Conservation (phyloP, 2,113 vertebrate species). For the Lampris megalopsis region DNA sequence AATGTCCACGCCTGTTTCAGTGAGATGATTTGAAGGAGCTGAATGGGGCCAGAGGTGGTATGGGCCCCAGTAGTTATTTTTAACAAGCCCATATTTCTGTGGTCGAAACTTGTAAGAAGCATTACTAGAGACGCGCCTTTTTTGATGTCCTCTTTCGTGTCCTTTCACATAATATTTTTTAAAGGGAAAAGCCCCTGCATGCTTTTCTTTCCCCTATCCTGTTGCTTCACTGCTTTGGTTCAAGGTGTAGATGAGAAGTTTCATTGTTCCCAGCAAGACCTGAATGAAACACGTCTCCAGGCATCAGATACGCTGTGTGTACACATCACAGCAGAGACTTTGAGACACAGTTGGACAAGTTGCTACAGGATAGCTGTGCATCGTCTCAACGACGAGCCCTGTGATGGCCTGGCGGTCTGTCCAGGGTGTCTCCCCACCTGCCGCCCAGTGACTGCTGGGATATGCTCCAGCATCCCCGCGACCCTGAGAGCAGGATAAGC, state of each 20-base stretch:
- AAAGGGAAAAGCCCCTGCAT: conserved; percentile 13
- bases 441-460: no score
- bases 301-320: conserved; percentile 39
- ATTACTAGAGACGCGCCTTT: conserved; percentile 34
- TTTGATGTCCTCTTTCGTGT: conserved; percentile 31
- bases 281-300: conserved; percentile 41
- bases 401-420: no score
- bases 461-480: no score
- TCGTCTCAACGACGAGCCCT: no score
- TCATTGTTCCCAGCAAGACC: conserved; percentile 30
- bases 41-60: conserved; percentile 30
- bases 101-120: conserved; percentile 39
- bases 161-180: conserved; percentile 12
- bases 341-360: conserved; percentile 41
- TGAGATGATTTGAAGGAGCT: conserved; percentile 53
- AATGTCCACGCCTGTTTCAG: conserved; percentile 62
- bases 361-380: conserved; percentile 21
- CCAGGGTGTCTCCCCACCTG: no score
- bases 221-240: conserved; percentile 36
- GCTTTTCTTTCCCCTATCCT: conserved; percentile 30
- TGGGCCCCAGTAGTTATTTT: conserved; percentile 17
- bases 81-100: conserved; percentile 39
- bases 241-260: conserved; percentile 58
- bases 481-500: no score
- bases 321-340: conserved; percentile 38